Base-by-base conservation (phyloP, 1,140 invertebrate genomes). In the Phymastichus coffea region DNA sequence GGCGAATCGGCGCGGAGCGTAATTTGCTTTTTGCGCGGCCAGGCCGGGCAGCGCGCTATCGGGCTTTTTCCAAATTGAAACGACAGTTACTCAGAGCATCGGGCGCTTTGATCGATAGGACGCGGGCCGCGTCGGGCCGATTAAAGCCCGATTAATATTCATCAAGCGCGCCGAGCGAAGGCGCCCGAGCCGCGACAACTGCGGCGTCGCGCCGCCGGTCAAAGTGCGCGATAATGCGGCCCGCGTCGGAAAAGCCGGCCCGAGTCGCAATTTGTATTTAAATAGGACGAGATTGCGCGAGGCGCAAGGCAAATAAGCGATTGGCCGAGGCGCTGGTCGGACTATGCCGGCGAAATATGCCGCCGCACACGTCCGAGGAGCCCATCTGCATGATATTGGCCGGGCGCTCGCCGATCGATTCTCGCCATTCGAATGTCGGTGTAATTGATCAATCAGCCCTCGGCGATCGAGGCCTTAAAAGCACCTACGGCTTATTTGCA, bases 251-350 rank as follows among this genome's bases (percentile, higher is more conserved):
- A 67, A 52, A 48, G 30, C 52, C 57, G 58, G 43, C 43, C 65
- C 61, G 46, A 58, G 63, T 64, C 64, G 43, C 69, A 76, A 77
- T 77, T 77, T 75, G 71, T 74, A 77, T 77, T 77, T 74, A 76
- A 76, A 73, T 76, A 74, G 76, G 73, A 66, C 64, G 54, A 67
- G 67, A 72, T 66, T 60, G 66, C n/a, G n/a, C n/a, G 71, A 74
- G 76, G 73, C 75, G 63, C 75, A 76, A 76, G 72, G 71, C 70
- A 76, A 76, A 77, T 72, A 76, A 53, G 62, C 64, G 49, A 61
- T 56, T 58, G 57, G 51, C 20, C 28, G 15, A n/a, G n/a, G n/a
- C n/a, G n/a, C n/a, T n/a, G n/a, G 20, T 48, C n/a, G 25, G 44
- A 43, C 26, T 26, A 46, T 25, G 6, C 4, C 41, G 51, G 17